These are phyloP conservation scores for Pterobdella sp. DNA, from an alignment of 2,888 invertebrate genomes.

Conservation along the genomic window DNA sequence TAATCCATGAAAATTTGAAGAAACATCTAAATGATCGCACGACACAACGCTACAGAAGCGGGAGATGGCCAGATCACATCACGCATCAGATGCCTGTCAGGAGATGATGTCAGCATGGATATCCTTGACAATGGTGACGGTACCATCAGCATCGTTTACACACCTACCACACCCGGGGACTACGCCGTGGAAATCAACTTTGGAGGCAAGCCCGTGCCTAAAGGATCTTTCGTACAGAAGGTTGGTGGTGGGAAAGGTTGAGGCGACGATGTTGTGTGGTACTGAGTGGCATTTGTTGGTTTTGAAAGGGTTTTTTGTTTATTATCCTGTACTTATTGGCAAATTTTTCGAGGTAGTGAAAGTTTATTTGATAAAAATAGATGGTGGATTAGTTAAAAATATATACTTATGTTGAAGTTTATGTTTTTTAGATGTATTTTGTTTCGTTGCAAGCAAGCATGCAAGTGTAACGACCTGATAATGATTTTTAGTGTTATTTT, in stretches of 20 bases:
- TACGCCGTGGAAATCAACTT: slow-evolving; percentile 91
- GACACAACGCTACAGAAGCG: slow-evolving; percentile 28
- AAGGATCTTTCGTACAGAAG: slow-evolving; percentile 31
- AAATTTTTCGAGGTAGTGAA: too few relatives aligned
- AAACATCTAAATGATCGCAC: too few relatives aligned
- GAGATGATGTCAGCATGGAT: slow-evolving; percentile 35
- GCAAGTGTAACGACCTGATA: too few relatives aligned
- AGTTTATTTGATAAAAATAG: too few relatives aligned
- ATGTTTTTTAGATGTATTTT: not conserved
- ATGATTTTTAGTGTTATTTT: too few relatives aligned
- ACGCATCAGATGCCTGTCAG: slow-evolving; percentile 31
- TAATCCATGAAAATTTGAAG: too few relatives aligned
- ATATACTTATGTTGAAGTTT: not conserved
- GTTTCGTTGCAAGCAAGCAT: too few relatives aligned
- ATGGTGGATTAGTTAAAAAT: too few relatives aligned
- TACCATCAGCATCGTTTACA: slow-evolving; percentile 85
- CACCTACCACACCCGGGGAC: slow-evolving; percentile 92
- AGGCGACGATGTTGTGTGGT: not conserved
- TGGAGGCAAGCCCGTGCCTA: slow-evolving; percentile 68
- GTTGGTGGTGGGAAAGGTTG: slow-evolving; percentile 12
- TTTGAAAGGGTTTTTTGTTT: not conserved
- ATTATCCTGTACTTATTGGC: too few relatives aligned
- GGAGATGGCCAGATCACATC: slow-evolving; percentile 32
- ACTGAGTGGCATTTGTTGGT: too few relatives aligned
- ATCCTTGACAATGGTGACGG: slow-evolving; percentile 94